Evolutionary conservation across 2,888 invertebrate genomes (phyloP).

Genomic region (Cartodere bifasciata): DNA sequence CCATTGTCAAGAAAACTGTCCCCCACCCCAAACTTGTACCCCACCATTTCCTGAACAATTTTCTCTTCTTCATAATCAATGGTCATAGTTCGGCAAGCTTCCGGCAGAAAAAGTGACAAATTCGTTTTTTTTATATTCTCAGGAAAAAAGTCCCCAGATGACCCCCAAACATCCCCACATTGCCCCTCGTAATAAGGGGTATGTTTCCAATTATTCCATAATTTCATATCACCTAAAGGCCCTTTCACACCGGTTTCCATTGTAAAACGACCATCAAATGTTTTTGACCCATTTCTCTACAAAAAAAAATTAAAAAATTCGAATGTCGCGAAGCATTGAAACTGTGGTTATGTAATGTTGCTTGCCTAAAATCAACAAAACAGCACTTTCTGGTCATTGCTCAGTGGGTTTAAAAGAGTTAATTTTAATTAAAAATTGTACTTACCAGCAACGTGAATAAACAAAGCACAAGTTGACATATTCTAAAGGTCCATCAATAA

Average conservation of each 20-base stretch:
- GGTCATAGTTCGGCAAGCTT: conserved; percentile 60
- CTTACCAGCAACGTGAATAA: too few species aligned
- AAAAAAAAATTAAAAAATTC: not conserved
- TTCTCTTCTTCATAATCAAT: conserved; percentile 49
- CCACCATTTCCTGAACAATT: conserved; percentile 43
- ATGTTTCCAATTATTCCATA: conserved; percentile 57
- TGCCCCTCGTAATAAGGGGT: conserved; percentile 39
- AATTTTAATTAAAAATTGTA: too few species aligned
- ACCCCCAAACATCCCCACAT: conserved; percentile 54
- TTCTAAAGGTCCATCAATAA: too few species aligned
- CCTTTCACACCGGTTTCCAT: conserved; percentile 57
- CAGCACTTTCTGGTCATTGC: too few species aligned
- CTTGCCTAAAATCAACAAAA: too few species aligned
- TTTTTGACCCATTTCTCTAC: conserved; percentile 63
- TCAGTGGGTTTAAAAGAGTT: too few species aligned
- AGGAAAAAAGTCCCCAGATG: conserved; percentile 71
- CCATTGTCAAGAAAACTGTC: conserved; percentile 56
- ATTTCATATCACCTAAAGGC: conserved; percentile 55
- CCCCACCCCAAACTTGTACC: conserved; percentile 55
- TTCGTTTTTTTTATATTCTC: conserved; percentile 41
- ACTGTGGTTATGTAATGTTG: too few species aligned
- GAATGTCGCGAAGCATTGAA: too few species aligned
- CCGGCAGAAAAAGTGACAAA: conserved; percentile 51
- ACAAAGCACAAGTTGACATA: too few species aligned
- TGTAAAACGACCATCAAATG: conserved; percentile 63